Evolutionary conservation across 2,888 invertebrate genomes (phyloP).

Genomic region (Scelioninae gen. 1): DNA sequence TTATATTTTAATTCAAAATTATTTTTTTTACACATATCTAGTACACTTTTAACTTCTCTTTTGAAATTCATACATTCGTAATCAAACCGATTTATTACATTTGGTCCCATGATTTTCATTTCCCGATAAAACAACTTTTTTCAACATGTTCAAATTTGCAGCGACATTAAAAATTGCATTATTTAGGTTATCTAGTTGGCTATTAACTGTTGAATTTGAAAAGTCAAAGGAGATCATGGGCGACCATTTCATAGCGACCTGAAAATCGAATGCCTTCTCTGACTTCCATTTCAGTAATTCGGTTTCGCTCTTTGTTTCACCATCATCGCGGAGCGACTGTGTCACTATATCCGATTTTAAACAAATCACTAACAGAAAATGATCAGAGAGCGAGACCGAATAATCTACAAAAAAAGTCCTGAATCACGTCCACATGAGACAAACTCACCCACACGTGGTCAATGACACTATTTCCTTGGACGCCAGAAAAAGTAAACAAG

Average conservation of each 20-base stretch:
- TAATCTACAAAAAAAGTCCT: constrained; percentile 13
- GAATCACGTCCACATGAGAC: constrained; percentile 4
- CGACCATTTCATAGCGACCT: constrained; percentile 1
- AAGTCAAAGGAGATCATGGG: constrained; percentile 15
- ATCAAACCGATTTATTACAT: constrained; percentile 28
- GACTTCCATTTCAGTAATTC: constrained; percentile 7
- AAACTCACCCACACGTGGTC: constrained; percentile 23
- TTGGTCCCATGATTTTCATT: neutral
- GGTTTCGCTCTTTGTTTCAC: neutral
- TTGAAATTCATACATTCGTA: neutral
- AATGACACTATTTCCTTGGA: constrained; percentile 16
- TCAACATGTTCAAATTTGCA: neutral
- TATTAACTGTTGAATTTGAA: constrained; percentile 10
- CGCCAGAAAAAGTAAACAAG: neutral
- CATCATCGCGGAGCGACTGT: too few relatives aligned
- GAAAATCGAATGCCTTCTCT: neutral
- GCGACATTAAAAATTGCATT: neutral
- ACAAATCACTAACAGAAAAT: constrained; percentile 6
- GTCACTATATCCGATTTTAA: neutral
- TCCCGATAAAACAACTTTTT: neutral
- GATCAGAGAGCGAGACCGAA: constrained; percentile 10
- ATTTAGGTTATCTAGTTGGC: neutral
- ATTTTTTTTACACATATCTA: constrained; percentile 2
- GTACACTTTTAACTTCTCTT: neutral
- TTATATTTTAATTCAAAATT: neutral